These are phyloP conservation scores for Saguinus midas DNA, from an alignment of 2,113 vertebrate species.

Conservation along the genomic window DNA sequence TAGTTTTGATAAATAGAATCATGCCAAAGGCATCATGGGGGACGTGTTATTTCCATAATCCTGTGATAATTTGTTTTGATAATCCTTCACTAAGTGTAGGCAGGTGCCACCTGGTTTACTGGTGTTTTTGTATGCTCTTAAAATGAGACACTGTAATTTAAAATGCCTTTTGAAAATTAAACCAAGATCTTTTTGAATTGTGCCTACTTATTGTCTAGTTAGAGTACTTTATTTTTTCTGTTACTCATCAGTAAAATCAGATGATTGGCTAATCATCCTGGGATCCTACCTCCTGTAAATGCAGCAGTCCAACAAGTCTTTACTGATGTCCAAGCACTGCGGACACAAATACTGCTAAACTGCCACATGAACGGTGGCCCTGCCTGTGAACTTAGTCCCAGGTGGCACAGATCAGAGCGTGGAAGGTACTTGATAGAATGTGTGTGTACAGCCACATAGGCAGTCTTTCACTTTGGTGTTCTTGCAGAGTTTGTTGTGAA, in stretches of 20 bases:
- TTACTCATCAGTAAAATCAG: neutral
- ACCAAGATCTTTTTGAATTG: neutral
- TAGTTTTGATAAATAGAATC: neutral
- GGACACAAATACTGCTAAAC: neutral
- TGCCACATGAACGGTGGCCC: too few species aligned
- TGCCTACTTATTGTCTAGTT: neutral
- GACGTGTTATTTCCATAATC: neutral
- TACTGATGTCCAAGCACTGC: neutral
- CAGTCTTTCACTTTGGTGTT: neutral
- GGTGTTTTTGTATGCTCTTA: neutral
- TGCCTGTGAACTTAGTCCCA: neutral
- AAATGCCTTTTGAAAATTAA: neutral
- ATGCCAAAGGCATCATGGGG: neutral
- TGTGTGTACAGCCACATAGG: rapidly evolving
- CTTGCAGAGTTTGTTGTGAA: neutral
- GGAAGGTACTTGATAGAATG: neutral
- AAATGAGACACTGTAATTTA: neutral
- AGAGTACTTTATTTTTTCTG: neutral
- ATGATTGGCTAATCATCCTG: neutral
- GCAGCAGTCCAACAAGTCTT: neutral
- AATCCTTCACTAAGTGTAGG: neutral
- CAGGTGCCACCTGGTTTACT: neutral
- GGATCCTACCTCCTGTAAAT: neutral
- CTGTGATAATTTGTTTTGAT: neutral
- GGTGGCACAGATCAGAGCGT: neutral